Evolutionary conservation across 1,140 invertebrate genomes (phyloP).

Genomic region (Yoshiicerus persimilis): DNA sequence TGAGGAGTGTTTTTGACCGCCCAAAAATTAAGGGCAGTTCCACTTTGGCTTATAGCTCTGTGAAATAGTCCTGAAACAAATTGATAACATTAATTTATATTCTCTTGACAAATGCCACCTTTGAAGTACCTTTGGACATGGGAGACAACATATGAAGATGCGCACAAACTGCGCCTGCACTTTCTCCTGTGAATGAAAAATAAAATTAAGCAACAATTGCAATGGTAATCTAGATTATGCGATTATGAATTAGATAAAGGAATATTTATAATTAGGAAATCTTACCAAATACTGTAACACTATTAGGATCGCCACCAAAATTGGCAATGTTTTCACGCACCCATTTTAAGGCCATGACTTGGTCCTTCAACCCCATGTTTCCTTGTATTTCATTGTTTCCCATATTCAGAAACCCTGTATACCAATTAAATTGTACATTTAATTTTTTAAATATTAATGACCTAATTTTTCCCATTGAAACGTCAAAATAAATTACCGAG

Average conservation of each 20-base stretch:
- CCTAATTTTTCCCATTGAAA: not conserved
- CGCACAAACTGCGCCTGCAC: slow-evolving; percentile 51
- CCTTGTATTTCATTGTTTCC: not conserved
- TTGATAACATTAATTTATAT: not conserved
- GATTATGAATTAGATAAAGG: no score
- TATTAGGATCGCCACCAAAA: slow-evolving; percentile 4
- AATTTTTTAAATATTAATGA: not conserved
- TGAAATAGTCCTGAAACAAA: not conserved
- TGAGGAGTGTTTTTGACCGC: not conserved
- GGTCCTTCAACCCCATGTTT: not conserved
- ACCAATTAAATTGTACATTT: not conserved
- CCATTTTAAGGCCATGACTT: not conserved
- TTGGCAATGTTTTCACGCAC: slow-evolving; percentile 51
- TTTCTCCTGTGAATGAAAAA: no score
- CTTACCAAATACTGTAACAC: not conserved
- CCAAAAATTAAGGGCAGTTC: not conserved
- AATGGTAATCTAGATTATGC: no score
- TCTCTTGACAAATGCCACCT: not conserved
- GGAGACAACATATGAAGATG: slow-evolving; percentile 46
- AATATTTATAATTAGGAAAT: not conserved
- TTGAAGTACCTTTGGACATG: slow-evolving; percentile 42
- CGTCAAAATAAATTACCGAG: not conserved
- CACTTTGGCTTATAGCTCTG: not conserved
- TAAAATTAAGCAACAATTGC: no score
- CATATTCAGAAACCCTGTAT: not conserved